Conservation (phyloP, 2,797 vertebrate genomes). For the Oceanodroma leucorhoa region DNA sequence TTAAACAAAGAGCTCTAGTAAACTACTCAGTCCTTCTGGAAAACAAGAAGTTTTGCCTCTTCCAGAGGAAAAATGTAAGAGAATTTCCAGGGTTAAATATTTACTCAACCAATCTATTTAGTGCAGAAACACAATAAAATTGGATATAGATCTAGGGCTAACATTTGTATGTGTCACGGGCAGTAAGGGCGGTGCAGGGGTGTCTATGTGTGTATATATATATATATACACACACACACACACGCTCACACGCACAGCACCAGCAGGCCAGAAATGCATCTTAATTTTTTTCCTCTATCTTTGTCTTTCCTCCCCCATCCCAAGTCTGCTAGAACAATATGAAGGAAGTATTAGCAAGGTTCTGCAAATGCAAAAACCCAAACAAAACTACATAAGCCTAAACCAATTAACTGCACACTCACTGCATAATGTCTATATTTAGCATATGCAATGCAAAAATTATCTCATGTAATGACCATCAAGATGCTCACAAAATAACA, state of each 20-base stretch:
- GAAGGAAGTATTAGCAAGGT: not conserved
- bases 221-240: accelerated
- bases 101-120: not conserved
- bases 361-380: not conserved
- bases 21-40: not conserved
- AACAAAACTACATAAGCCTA: not conserved
- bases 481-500: not conserved
- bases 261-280: not conserved
- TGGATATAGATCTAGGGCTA: not conserved
- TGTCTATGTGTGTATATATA: accelerated
- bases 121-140: not conserved
- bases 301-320: not conserved
- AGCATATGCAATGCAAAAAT: not conserved
- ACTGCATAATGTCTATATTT: not conserved
- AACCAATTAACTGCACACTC: not conserved
- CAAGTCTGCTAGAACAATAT: not conserved
- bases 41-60: not conserved
- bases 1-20: not conserved
- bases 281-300: not conserved
- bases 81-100: not conserved
- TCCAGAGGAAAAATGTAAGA: not conserved
- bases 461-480: not conserved
- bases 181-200: not conserved
- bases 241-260: not conserved
- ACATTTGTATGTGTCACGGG: not conserved